Conservation (phyloP, 2,797 vertebrate genomes). For the Phrynocephalus vlangalii region DNA sequence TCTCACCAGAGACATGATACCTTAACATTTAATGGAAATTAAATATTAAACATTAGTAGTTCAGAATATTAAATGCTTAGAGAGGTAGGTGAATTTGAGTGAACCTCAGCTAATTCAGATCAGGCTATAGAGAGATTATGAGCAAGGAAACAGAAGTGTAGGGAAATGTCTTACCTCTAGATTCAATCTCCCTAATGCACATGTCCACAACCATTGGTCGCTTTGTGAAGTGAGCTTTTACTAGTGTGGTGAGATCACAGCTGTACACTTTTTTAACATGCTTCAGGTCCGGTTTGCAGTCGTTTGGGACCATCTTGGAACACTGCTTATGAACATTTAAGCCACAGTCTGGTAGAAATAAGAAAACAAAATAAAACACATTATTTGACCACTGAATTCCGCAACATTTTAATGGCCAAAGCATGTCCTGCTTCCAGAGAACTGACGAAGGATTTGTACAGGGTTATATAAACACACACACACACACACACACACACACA, state of each 20-base stretch:
- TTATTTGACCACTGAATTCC: slow-evolving; percentile 35
- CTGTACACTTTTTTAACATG: slow-evolving; percentile 99
- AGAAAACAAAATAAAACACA: slow-evolving; percentile 28
- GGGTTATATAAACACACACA: not conserved
- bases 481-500: too few relatives aligned
- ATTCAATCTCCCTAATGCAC: slow-evolving; percentile 99
- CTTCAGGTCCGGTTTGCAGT: slow-evolving; percentile 97
- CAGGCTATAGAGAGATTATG: slow-evolving; percentile 41
- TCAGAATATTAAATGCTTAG: slow-evolving; percentile 2
- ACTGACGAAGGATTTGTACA: not conserved
- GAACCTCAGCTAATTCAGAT: slow-evolving; percentile 50
- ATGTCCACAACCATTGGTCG: slow-evolving; percentile 99
- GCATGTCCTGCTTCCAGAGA: rapidly evolving
- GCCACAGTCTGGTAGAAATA: slow-evolving; percentile 87
- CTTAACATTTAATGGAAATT: slow-evolving; percentile 39
- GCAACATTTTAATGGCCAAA: not conserved
- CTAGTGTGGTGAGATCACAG: slow-evolving; percentile 97
- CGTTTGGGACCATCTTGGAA: slow-evolving; percentile 93
- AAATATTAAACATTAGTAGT: not conserved
- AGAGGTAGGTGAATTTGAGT: slow-evolving; percentile 41
- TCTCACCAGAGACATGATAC: slow-evolving; percentile 49
- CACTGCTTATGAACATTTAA: slow-evolving; percentile 99
- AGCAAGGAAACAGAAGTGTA: slow-evolving; percentile 53
- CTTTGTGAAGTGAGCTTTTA: slow-evolving; percentile 93
- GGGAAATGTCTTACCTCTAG: slow-evolving; percentile 86